These are phyloP conservation scores for Cryptosula pallasiana DNA, from an alignment of 2,888 invertebrate genomes.

Conservation along the genomic window DNA sequence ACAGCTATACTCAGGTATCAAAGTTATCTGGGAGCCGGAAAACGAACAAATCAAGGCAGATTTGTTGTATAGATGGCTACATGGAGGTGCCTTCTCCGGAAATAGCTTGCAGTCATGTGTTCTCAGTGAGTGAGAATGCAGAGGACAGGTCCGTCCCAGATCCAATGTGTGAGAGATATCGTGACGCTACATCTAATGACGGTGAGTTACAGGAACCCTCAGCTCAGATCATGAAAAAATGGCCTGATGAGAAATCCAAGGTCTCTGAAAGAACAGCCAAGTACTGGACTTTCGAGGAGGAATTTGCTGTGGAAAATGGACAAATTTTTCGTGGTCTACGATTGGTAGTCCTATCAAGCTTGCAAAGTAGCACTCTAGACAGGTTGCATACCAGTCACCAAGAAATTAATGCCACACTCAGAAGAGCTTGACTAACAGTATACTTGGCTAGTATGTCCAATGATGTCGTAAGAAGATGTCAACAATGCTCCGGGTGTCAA, in stretches of 20 bases:
- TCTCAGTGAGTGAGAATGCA: not conserved
- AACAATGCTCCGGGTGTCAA: not conserved
- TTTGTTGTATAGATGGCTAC: not conserved
- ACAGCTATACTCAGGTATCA: not conserved
- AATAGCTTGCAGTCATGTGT: too few relatives aligned
- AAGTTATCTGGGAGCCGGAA: not conserved
- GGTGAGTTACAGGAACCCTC: not conserved
- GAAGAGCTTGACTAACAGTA: not conserved
- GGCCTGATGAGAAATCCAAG: too few relatives aligned
- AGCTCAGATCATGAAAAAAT: not conserved
- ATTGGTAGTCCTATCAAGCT: not conserved
- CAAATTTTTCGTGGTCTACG: not conserved
- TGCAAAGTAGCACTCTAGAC: not conserved
- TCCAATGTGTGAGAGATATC: not conserved
- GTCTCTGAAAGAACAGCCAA: too few relatives aligned
- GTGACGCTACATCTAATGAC: not conserved
- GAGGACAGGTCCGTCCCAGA: not conserved
- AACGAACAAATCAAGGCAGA: not conserved
- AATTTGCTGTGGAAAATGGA: not conserved
- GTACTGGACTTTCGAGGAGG: not conserved
- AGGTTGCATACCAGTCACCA: not conserved
- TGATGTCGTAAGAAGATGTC: not conserved
- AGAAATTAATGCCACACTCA: not conserved
- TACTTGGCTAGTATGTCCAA: not conserved
- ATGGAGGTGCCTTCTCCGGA: too few relatives aligned